phyloP scores from a whole-genome alignment of 2,113 vertebrate genomes.

The Muntiacus muntjak region DNA sequence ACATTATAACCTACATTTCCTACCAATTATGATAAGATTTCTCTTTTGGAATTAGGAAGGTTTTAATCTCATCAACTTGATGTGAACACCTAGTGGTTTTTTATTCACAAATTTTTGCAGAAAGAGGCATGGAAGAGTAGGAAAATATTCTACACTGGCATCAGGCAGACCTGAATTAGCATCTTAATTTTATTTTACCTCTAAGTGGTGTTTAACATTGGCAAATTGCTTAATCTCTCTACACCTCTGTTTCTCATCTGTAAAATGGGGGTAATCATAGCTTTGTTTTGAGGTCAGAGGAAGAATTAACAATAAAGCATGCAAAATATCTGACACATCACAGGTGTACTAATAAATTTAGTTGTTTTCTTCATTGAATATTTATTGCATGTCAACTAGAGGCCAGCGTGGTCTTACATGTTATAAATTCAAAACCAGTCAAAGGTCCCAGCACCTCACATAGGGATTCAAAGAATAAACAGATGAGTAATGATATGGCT shows the following conservation, averaged over 20 bases:
- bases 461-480: not conserved
- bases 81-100: not conserved
- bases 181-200: not conserved
- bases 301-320: not conserved
- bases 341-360: not conserved
- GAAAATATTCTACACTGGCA: not conserved
- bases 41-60: not conserved
- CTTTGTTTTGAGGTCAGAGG: not conserved
- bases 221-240: not conserved
- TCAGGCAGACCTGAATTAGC: not conserved
- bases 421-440: not conserved
- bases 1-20: not conserved
- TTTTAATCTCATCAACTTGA: not conserved
- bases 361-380: not conserved
- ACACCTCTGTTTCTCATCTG: not conserved
- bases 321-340: not conserved
- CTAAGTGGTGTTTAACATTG: not conserved
- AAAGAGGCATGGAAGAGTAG: not conserved
- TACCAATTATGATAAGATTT: not conserved
- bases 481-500: not conserved
- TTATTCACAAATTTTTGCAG: not conserved
- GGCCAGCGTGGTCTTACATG: not conserved
- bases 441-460: not conserved
- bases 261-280: not conserved
- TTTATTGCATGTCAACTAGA: not conserved